These are phyloP conservation scores for Ochotona curzoniae DNA, from an alignment of 2,113 vertebrate species.

Conservation along the genomic window DNA sequence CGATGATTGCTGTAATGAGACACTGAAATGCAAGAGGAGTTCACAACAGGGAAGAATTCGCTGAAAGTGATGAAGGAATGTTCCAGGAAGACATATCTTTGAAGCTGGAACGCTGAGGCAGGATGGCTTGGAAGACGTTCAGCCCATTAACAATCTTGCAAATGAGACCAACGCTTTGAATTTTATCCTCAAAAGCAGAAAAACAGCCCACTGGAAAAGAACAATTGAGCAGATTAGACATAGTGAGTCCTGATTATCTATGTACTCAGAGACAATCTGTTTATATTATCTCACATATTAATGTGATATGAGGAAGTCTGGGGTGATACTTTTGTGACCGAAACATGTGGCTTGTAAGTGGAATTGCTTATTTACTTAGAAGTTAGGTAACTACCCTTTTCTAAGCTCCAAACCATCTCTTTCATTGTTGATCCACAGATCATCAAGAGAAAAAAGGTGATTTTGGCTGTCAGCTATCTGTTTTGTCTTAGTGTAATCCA, in stretches of 20 bases:
- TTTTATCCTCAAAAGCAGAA: slow-evolving; percentile 30
- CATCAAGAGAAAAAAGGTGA: slow-evolving; percentile 46
- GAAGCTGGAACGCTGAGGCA: neutral
- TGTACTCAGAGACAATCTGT: neutral
- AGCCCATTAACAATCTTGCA: neutral
- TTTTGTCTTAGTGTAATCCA: slow-evolving; percentile 39
- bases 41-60: neutral
- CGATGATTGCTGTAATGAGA: neutral
- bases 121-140: neutral
- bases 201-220: neutral
- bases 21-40: neutral
- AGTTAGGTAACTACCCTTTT: neutral
- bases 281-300: neutral
- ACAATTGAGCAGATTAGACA: neutral
- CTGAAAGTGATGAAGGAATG: neutral
- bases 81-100: neutral
- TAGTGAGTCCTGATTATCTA: neutral
- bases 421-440: slow-evolving; percentile 80
- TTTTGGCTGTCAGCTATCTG: slow-evolving; percentile 76
- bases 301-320: neutral
- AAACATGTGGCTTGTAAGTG: slow-evolving; percentile 4
- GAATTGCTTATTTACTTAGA: neutral
- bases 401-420: slow-evolving; percentile 70
- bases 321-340: neutral
- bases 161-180: neutral